These are phyloP conservation scores for Lasius fuliginosus DNA, from an alignment of 2,888 invertebrate species.

Conservation along the genomic window DNA sequence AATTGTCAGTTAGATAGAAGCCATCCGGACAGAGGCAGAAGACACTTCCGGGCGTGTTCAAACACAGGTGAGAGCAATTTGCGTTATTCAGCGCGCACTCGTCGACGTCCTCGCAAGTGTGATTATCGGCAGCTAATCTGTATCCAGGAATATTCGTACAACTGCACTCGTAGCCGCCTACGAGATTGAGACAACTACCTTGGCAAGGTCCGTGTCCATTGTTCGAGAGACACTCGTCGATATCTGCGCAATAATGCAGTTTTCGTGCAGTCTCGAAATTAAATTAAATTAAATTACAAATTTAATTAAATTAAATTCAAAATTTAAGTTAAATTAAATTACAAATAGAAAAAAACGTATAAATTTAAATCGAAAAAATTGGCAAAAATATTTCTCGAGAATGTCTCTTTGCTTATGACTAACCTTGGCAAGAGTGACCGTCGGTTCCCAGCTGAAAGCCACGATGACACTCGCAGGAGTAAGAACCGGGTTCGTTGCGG, in stretches of 20 bases:
- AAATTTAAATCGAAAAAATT: slow-evolving; percentile 7
- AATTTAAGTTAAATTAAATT: not conserved
- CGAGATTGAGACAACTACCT: slow-evolving; percentile 88
- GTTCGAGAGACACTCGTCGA: slow-evolving; percentile 89
- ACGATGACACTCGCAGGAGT: slow-evolving; percentile 87
- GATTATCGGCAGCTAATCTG: slow-evolving; percentile 87
- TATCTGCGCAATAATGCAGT: slow-evolving; percentile 83
- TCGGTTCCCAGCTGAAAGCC: slow-evolving; percentile 87
- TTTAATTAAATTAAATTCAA: not conserved
- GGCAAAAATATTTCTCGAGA: slow-evolving; percentile 6
- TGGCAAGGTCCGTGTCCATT: slow-evolving; percentile 90
- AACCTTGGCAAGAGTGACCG: slow-evolving; percentile 87
- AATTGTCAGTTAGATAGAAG: slow-evolving; percentile 79
- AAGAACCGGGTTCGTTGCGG: slow-evolving; percentile 88
- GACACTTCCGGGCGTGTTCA: slow-evolving; percentile 88
- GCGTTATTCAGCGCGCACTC: slow-evolving; percentile 87
- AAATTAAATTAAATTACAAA: not conserved
- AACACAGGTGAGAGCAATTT: slow-evolving; percentile 89
- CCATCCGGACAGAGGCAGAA: slow-evolving; percentile 84
- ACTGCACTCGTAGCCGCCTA: slow-evolving; percentile 88
- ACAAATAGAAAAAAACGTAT: not conserved
- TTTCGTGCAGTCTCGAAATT: not conserved
- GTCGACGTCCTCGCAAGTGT: slow-evolving; percentile 88
- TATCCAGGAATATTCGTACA: slow-evolving; percentile 89
- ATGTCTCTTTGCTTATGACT: slow-evolving; percentile 33